These are phyloP conservation scores for Platycheirus rosarum DNA, from an alignment of 2,888 invertebrate genomes.

Conservation along the genomic window DNA sequence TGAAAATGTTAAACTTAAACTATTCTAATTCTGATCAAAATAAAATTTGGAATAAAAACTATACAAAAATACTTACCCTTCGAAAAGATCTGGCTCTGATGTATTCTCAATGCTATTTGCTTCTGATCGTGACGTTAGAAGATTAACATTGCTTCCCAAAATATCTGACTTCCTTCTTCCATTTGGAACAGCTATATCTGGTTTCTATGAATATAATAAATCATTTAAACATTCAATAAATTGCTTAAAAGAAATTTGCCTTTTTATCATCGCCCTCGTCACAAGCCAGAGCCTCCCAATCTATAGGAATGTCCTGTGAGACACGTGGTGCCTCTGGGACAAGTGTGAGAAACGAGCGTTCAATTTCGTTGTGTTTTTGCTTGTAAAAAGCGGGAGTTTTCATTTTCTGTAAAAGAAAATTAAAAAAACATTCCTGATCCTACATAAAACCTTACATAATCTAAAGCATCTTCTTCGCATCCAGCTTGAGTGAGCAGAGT, in stretches of 20 bases:
- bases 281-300: slow-evolving; percentile 81
- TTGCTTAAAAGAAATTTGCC: slow-evolving; percentile 73
- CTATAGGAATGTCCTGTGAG: slow-evolving; percentile 87
- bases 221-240: background rate
- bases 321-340: slow-evolving; percentile 93
- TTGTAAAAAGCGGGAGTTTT: slow-evolving; percentile 91
- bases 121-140: slow-evolving; percentile 72
- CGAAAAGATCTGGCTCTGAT: slow-evolving; percentile 80
- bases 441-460: slow-evolving; percentile 87
- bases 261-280: slow-evolving; percentile 82
- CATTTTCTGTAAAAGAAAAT: slow-evolving; percentile 89
- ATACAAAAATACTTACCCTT: slow-evolving; percentile 78
- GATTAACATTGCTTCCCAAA: slow-evolving; percentile 77
- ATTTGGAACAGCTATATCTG: slow-evolving; percentile 76
- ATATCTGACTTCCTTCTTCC: slow-evolving; percentile 61
- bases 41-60: no score
- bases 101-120: slow-evolving; percentile 79
- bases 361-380: slow-evolving; percentile 89
- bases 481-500: slow-evolving; percentile 91
- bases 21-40: no score
- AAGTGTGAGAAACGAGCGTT: slow-evolving; percentile 87
- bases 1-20: no score
- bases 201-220: slow-evolving; percentile 76
- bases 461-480: slow-evolving; percentile 91
- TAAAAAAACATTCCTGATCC: background rate